Conservation (phyloP, 1,140 invertebrate genomes). For the Pseudomyrmex concolor region DNA sequence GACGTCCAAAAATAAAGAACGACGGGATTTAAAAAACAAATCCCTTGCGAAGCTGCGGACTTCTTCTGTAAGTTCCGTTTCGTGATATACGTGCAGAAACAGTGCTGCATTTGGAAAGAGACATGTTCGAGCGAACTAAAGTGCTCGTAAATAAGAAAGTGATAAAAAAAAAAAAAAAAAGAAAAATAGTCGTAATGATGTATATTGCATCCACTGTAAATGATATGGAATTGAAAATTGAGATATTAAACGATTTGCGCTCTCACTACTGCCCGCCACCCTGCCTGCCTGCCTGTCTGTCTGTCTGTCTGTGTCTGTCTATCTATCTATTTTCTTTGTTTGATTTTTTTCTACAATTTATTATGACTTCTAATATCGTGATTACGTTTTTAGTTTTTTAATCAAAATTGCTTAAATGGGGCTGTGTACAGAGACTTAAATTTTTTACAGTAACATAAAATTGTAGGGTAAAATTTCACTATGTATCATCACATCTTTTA, state of each 20-base stretch:
- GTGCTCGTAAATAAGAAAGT: slow-evolving; percentile 62
- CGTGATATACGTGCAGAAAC: slow-evolving; percentile 68
- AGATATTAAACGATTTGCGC: slow-evolving; percentile 80
- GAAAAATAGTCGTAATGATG: slow-evolving; percentile 70
- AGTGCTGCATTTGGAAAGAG: slow-evolving; percentile 72
- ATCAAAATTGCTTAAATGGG: neutral
- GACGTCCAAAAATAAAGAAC: slow-evolving; percentile 26
- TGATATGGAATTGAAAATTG: slow-evolving; percentile 78
- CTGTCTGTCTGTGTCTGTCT: slow-evolving; percentile 72
- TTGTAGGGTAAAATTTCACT: no score
- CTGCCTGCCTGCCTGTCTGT: slow-evolving; percentile 78
- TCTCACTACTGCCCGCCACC: slow-evolving; percentile 80
- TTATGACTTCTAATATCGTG: neutral
- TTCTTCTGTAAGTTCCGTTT: slow-evolving; percentile 45
- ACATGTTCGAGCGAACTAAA: slow-evolving; percentile 46
- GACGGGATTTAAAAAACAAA: slow-evolving; percentile 55
- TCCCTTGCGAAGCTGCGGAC: neutral
- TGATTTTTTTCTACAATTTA: slow-evolving; percentile 60
- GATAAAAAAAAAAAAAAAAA: slow-evolving; percentile 4
- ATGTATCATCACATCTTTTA: no score
- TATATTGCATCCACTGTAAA: slow-evolving; percentile 78
- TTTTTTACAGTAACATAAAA: neutral
- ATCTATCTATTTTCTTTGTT: slow-evolving; percentile 61
- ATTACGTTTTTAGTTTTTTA: slow-evolving; percentile 17
- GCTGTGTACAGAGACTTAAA: neutral